These are phyloP conservation scores for Rhopalosiphum nymphaeae DNA, from an alignment of 2,888 invertebrate genomes.

Conservation along the genomic window DNA sequence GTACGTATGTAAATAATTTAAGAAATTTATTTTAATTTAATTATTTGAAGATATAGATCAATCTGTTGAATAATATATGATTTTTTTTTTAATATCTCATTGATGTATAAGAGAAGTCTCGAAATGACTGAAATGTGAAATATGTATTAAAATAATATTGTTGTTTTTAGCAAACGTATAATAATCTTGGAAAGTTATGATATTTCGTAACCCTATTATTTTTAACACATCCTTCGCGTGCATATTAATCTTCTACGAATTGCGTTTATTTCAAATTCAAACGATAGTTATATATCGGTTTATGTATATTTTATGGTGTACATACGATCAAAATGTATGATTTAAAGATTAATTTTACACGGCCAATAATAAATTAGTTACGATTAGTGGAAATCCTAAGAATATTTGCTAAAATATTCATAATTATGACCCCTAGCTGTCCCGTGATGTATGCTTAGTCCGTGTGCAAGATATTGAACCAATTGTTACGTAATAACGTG, in stretches of 20 bases:
- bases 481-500: conserved; percentile 22
- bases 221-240: background rate
- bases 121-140: background rate
- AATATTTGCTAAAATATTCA: background rate
- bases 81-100: background rate
- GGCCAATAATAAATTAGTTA: too few relatives aligned
- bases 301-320: background rate
- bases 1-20: background rate
- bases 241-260: background rate
- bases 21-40: conserved; percentile 21
- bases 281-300: background rate
- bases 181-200: background rate
- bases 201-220: background rate
- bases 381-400: too few relatives aligned
- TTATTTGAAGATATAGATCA: background rate
- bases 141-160: background rate
- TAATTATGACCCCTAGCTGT: background rate
- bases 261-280: background rate
- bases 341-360: background rate
- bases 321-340: background rate
- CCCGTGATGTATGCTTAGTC: background rate
- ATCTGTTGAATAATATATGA: background rate
- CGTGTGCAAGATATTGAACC: conserved; percentile 1
- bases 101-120: background rate
- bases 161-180: background rate